Base-by-base conservation (phyloP, 2,113 vertebrate species). In the Abramis brama region DNA sequence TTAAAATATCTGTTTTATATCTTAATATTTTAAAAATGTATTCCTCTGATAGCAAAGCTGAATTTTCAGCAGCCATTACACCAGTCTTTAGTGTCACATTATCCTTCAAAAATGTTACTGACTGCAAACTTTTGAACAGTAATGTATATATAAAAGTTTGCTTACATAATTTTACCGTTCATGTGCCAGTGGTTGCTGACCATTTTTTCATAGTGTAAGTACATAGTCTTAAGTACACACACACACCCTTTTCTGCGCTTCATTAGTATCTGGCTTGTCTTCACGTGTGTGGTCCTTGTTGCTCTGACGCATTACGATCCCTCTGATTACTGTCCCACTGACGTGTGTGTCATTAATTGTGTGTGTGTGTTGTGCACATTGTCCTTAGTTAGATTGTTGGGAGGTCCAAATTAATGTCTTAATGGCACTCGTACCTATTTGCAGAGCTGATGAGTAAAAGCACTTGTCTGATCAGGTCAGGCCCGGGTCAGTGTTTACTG, bases 251-350 rank as follows among this genome's bases (percentile, higher is more conserved):
- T 59, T 66, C 82, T 81, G 55, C 60, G 59, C 47, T 64, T 39
- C 30, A 81, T 87, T 85, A 80, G 83, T 73, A 85, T 88, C 47
- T 86, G 79, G 62, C 62, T 74, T 50, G 66, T 71, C 27, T 50
- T 64, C 25, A 50, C 71, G 39, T 84, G 80, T 88, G 87, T 75
- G 75, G 80, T 39, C 79, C 10, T 73, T 78, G 87, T 86, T 88
- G 21, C 73, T 33, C 60, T 85, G 79, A 75, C 15, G 2, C 27
- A 55, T 77, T 77, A 30, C 7, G 2, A 27, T 30, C 75, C 50
- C 43, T 47, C 43, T 79, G 60, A 85, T 79, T 79, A 68, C 78
- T 23, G 25, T 71, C 83, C 57, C 25, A 39, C 43, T 76, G 79
- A 82, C 30, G 43, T 77, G 79, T 82, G 30, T 25, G 47, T 39